These are phyloP conservation scores for Trichonephila inaurata DNA, from an alignment of 1,140 invertebrate genomes.

Conservation along the genomic window DNA sequence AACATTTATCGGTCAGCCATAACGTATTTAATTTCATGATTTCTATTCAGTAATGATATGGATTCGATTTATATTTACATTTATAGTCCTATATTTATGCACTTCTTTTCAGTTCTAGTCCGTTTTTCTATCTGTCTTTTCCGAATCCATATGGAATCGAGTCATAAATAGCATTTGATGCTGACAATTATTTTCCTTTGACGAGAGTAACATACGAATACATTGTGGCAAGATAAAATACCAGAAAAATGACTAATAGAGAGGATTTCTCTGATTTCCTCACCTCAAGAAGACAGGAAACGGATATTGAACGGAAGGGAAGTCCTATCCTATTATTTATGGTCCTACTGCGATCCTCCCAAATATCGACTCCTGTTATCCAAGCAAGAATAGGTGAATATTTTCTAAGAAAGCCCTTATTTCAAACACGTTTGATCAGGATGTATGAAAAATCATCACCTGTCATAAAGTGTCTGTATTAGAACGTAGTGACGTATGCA, in stretches of 20 bases:
- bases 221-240: not conserved
- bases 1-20: too few species aligned
- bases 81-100: too few species aligned
- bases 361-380: not conserved
- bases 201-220: not conserved
- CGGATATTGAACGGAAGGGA: constrained; percentile 2
- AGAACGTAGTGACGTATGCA: not conserved
- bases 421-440: not conserved
- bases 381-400: not conserved
- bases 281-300: not conserved
- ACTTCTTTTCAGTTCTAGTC: too few species aligned
- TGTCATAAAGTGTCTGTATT: not conserved
- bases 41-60: too few species aligned
- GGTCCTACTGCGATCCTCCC: not conserved
- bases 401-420: not conserved
- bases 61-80: too few species aligned
- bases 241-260: not conserved
- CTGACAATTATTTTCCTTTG: not conserved
- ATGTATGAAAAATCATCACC: not conserved
- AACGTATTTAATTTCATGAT: too few species aligned
- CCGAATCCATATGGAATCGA: too few species aligned
- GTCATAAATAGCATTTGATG: too few species aligned
- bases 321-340: constrained; percentile 11
- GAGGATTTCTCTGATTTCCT: constrained; percentile 1
- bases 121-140: too few species aligned